phyloP scores from a whole-genome alignment of 1,140 invertebrate species.

The Drosophila mojavensis region DNA sequence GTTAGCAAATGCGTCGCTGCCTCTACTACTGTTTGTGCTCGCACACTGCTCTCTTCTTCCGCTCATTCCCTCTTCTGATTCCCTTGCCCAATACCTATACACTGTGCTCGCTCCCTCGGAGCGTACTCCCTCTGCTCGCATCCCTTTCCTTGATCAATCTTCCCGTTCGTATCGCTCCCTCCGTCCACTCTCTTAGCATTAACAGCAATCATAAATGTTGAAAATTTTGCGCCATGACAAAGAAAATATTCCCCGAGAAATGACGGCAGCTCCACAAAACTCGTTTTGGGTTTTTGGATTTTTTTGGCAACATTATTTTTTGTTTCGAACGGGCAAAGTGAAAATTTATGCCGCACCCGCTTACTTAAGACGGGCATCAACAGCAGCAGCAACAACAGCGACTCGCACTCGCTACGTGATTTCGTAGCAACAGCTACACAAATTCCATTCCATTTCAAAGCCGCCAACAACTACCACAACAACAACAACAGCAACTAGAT shows the following conservation, averaged over 20 bases:
- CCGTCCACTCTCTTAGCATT: background rate
- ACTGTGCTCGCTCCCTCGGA: background rate
- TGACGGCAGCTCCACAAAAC: conserved; percentile 48
- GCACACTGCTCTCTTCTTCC: too few species aligned
- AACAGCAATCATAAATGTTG: conserved; percentile 2
- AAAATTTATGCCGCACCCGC: conserved; percentile 70
- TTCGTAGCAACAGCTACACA: conserved; percentile 49
- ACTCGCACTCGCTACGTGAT: conserved; percentile 43
- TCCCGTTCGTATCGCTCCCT: too few species aligned
- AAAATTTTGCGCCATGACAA: conserved; percentile 34
- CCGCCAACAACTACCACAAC: conserved; percentile 50
- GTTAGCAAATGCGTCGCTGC: conserved; percentile 36
- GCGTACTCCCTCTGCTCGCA: too few species aligned
- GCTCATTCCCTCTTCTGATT: too few species aligned
- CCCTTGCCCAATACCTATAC: background rate
- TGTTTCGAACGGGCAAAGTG: conserved; percentile 46
- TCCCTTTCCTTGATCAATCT: too few species aligned
- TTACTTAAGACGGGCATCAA: conserved; percentile 31
- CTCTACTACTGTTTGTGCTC: background rate
- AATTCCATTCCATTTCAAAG: conserved; percentile 75
- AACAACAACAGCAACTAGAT: conserved; percentile 45
- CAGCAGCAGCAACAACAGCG: conserved; percentile 39
- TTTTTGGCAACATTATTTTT: conserved; percentile 51
- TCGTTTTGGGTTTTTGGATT: conserved; percentile 52
- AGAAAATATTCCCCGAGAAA: conserved; percentile 51